phyloP scores from a whole-genome alignment of 2,888 invertebrate species.

The Harpalus rubripes region DNA sequence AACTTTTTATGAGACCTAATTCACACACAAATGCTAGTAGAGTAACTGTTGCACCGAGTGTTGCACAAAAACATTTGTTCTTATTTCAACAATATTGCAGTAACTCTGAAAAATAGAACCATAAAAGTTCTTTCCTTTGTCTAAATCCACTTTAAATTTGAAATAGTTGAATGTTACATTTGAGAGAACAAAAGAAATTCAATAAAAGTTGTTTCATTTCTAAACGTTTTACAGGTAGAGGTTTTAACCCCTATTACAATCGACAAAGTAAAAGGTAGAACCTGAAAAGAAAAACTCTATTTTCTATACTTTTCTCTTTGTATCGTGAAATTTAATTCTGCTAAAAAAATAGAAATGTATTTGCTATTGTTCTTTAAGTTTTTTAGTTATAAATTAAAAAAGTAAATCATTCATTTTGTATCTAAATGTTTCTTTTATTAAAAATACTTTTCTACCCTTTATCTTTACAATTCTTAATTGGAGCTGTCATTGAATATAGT shows the following conservation, averaged over 20 bases:
- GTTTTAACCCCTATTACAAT: not conserved
- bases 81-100: no score
- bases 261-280: not conserved
- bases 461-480: not conserved
- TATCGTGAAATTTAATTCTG: no score
- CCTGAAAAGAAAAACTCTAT: not conserved
- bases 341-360: not conserved
- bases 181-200: conserved; percentile 20
- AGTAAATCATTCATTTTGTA: not conserved
- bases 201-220: conserved; percentile 24
- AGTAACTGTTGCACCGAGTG: no score
- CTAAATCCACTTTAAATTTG: no score
- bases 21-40: no score
- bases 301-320: not conserved
- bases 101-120: no score
- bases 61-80: no score
- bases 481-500: not conserved
- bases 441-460: not conserved
- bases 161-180: not conserved
- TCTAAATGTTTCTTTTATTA: not conserved
- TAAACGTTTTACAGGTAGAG: conserved; percentile 19
- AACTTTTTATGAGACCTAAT: no score
- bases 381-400: no score
- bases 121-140: no score
- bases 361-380: not conserved